phyloP scores from a whole-genome alignment of 2,113 vertebrate genomes.

The Egretta garzetta region DNA sequence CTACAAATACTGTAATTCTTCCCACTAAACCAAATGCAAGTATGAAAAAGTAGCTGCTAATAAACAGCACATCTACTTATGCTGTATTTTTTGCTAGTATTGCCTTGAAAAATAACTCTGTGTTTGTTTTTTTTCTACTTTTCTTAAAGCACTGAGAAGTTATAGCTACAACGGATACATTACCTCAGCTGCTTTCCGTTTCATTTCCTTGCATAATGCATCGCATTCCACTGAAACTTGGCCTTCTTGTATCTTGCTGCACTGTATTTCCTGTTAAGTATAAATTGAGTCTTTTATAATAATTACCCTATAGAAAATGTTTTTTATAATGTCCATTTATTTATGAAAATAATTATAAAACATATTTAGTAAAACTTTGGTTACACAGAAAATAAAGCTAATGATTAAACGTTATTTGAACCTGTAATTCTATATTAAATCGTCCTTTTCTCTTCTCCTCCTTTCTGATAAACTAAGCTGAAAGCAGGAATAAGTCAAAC shows the following conservation, averaged over 20 bases:
- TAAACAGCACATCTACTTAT: neutral
- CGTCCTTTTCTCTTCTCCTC: neutral
- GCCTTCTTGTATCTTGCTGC: conserved; percentile 75
- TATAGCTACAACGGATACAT: neutral
- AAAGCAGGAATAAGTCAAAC: neutral
- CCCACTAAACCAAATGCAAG: neutral
- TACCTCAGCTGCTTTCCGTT: conserved; percentile 89
- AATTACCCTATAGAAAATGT: neutral
- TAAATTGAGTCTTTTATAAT: conserved; percentile 10
- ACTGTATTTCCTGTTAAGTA: conserved; percentile 82
- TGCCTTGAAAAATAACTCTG: neutral
- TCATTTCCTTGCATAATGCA: conserved; percentile 84
- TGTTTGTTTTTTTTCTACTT: neutral
- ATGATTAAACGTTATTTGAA: neutral
- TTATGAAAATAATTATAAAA: neutral
- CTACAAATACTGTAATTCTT: neutral
- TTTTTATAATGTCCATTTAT: neutral
- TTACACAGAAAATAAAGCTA: neutral
- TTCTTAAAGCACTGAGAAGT: neutral
- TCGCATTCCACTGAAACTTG: conserved; percentile 84
- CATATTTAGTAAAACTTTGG: neutral
- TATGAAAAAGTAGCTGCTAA: neutral
- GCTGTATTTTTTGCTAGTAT: neutral
- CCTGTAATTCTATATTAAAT: neutral
- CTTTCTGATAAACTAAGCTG: neutral